Evolutionary conservation across 2,888 invertebrate genomes (phyloP).

Genomic region (Phaedon cochleariae): DNA sequence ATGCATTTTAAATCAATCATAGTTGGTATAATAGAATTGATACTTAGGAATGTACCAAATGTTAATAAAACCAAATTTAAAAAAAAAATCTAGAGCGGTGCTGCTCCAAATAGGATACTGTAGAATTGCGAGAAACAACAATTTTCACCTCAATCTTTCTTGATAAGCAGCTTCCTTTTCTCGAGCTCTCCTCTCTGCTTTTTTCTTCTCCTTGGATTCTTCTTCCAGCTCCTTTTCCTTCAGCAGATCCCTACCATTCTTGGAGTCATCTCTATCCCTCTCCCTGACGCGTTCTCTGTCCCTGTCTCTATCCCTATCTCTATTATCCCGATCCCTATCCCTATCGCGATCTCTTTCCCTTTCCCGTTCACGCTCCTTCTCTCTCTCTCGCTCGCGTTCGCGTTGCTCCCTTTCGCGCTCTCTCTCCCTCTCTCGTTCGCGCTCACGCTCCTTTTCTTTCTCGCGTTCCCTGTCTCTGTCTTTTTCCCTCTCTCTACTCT

Average conservation of each 20-base stretch:
- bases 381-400: constrained; percentile 61
- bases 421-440: constrained; percentile 61
- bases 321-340: constrained; percentile 61
- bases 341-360: constrained; percentile 62
- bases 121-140: constrained; percentile 1
- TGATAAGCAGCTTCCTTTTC: constrained; percentile 98
- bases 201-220: constrained; percentile 89
- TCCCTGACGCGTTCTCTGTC: constrained; percentile 68
- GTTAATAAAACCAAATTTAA: too few relatives aligned
- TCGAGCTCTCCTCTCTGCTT: constrained; percentile 87
- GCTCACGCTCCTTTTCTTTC: constrained; percentile 62
- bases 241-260: constrained; percentile 70
- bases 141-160: constrained; percentile 69
- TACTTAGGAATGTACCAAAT: too few relatives aligned
- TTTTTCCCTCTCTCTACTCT: constrained; percentile 58
- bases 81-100: too few relatives aligned
- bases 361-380: constrained; percentile 63
- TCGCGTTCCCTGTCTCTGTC: constrained; percentile 63
- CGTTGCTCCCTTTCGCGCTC: constrained; percentile 62
- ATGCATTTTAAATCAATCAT: too few relatives aligned
- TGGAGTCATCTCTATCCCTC: constrained; percentile 67
- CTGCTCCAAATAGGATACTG: too few relatives aligned
- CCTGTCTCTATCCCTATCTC: constrained; percentile 69
- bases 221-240: constrained; percentile 89
- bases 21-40: too few relatives aligned